Percentiles rank a stretch among this genome's conserved stretches.
phyloP scores from a whole-genome alignment of 2,888 invertebrate species.

The Listrodromus nycthemerus region DNA sequence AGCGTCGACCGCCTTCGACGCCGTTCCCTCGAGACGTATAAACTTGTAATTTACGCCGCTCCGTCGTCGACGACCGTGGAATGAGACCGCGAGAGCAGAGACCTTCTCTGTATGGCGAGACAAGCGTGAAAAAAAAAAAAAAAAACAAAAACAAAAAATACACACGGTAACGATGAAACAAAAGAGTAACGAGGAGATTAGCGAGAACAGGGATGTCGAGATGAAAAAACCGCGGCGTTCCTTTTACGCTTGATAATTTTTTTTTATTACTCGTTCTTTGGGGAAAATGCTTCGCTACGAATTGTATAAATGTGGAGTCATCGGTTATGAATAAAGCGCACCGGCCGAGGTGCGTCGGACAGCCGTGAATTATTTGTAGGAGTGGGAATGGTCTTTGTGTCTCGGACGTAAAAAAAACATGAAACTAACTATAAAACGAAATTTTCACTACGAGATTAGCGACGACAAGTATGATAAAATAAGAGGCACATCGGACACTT shows the following conservation, averaged over 20 bases:
- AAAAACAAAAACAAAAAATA: not conserved
- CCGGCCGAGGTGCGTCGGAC: not conserved
- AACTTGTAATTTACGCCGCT: constrained; percentile 51
- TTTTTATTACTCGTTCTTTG: not conserved
- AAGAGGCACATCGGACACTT: not conserved
- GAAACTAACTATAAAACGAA: too few relatives aligned
- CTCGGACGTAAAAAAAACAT: not conserved
- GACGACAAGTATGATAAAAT: not conserved
- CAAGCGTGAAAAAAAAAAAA: too few relatives aligned
- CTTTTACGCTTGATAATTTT: not conserved
- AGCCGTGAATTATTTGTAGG: not conserved
- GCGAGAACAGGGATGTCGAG: not conserved
- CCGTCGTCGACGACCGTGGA: constrained; percentile 30
- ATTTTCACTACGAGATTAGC: too few relatives aligned
- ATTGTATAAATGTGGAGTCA: not conserved
- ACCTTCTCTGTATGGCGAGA: not conserved
- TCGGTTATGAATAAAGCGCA: not conserved
- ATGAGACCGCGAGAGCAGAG: constrained; percentile 3
- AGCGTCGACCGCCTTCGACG: constrained; percentile 29
- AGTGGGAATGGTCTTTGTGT: not conserved
- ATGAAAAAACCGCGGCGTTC: not conserved
- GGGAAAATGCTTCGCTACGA: not conserved
- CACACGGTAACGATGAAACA: too few relatives aligned
- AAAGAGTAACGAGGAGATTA: too few relatives aligned
- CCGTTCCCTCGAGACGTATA: constrained; percentile 51